Evolutionary conservation across 2,797 vertebrate species (phyloP).

Genomic region (Onychomys leucogaster): DNA sequence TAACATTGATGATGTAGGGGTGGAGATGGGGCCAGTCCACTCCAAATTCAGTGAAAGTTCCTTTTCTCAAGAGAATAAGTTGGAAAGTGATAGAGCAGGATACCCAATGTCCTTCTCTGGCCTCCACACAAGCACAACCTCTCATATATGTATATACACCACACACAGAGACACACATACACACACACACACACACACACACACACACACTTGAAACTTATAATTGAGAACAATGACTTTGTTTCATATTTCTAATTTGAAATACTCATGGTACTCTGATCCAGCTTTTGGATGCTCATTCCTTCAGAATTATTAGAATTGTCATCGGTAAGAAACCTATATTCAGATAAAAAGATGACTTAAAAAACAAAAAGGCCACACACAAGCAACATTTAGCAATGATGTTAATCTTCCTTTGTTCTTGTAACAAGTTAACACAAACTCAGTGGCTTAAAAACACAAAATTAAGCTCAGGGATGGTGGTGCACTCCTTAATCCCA

Average conservation of each 20-base stretch:
- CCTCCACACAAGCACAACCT: not conserved
- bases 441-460: not conserved
- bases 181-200: not conserved
- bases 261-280: not conserved
- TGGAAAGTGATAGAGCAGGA: not conserved
- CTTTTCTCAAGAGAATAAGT: not conserved
- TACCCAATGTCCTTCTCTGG: not conserved
- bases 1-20: too few relatives aligned
- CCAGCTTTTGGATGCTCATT: not conserved
- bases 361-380: not conserved
- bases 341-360: not conserved
- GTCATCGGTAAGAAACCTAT: not conserved
- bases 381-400: not conserved
- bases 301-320: conserved; percentile 1
- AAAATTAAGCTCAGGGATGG: not conserved
- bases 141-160: not conserved
- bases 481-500: not conserved
- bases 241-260: conserved; percentile 11
- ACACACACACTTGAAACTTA: not conserved
- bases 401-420: not conserved
- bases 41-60: not conserved
- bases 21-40: not conserved
- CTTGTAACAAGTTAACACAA: not conserved
- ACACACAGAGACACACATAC: too few relatives aligned
- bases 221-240: not conserved